These are phyloP conservation scores for Aurelia coerulea DNA, from an alignment of 30 jellyfish, hydroid and myxozoan genomes.

Conservation along the genomic window DNA sequence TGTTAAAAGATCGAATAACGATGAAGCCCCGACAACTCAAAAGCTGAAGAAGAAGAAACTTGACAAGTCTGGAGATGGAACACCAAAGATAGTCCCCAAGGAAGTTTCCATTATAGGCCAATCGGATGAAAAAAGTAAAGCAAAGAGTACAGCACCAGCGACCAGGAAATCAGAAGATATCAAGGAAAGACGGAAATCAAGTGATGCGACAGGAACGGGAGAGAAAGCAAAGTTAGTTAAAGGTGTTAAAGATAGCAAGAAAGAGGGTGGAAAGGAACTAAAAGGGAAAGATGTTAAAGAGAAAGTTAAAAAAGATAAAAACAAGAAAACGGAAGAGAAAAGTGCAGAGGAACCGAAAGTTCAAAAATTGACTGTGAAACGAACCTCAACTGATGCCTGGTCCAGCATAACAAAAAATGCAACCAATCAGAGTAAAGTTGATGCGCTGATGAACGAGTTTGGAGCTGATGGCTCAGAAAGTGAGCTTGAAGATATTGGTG, in stretches of 20 bases:
- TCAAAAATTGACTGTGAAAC: slow-evolving; percentile 75
- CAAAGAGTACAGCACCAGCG: slow-evolving; percentile 22
- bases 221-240: slow-evolving; percentile 37
- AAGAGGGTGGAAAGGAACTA: slow-evolving; percentile 37
- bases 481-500: slow-evolving; percentile 66
- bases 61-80: slow-evolving; percentile 57
- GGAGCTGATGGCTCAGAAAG: slow-evolving; percentile 70
- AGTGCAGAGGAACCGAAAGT: slow-evolving; percentile 76
- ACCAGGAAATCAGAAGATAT: slow-evolving; percentile 51
- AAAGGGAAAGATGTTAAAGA: slow-evolving; percentile 66
- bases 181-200: slow-evolving; percentile 77
- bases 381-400: slow-evolving; percentile 95
- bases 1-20: slow-evolving; percentile 63
- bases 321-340: slow-evolving; percentile 71
- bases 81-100: slow-evolving; percentile 46
- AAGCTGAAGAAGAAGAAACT: slow-evolving; percentile 84
- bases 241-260: slow-evolving; percentile 32
- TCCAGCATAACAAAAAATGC: slow-evolving; percentile 57
- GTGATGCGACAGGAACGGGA: slow-evolving; percentile 29
- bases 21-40: slow-evolving; percentile 46
- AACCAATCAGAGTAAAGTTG: slow-evolving; percentile 47
- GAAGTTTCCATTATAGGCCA: slow-evolving; percentile 81
- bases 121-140: slow-evolving; percentile 64
- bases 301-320: slow-evolving; percentile 72
- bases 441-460: slow-evolving; percentile 78